Evolutionary conservation across 2,888 invertebrate species (phyloP).

Genomic region (Apodemia zela): DNA sequence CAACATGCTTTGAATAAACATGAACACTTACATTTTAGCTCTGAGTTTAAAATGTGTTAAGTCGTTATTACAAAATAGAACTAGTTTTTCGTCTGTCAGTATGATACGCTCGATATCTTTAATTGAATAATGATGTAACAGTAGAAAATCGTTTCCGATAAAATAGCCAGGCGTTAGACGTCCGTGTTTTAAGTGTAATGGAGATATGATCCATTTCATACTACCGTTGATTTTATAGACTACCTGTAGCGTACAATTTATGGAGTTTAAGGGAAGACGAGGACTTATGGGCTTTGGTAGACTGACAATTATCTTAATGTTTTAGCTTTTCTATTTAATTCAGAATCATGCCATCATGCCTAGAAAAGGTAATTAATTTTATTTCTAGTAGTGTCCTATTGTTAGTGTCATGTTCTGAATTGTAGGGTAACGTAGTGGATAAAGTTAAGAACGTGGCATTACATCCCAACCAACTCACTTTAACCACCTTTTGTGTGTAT

Average conservation of each 20-base stretch:
- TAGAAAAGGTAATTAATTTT: too few species aligned
- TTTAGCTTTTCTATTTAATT: too few species aligned
- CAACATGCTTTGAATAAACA: constrained; percentile 39
- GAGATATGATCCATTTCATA: not conserved
- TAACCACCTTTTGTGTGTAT: too few species aligned
- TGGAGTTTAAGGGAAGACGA: not conserved
- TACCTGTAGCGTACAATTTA: not conserved
- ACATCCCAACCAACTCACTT: too few species aligned
- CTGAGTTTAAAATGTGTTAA: not conserved
- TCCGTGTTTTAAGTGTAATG: not conserved
- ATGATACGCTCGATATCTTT: constrained; percentile 8
- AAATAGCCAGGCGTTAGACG: not conserved
- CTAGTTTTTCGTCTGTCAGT: not conserved
- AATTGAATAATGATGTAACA: not conserved
- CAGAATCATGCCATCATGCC: too few species aligned
- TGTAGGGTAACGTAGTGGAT: too few species aligned
- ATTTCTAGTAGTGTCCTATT: too few species aligned
- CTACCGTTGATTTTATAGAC: not conserved
- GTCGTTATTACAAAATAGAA: not conserved
- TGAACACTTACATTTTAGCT: constrained; percentile 19
- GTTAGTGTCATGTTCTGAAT: too few species aligned
- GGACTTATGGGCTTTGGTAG: too few species aligned
- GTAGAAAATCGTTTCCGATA: not conserved
- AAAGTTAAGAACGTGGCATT: too few species aligned
- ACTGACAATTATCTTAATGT: too few species aligned